Base-by-base conservation (phyloP, 2,888 invertebrate genomes). In the Dendrolimus houi region DNA sequence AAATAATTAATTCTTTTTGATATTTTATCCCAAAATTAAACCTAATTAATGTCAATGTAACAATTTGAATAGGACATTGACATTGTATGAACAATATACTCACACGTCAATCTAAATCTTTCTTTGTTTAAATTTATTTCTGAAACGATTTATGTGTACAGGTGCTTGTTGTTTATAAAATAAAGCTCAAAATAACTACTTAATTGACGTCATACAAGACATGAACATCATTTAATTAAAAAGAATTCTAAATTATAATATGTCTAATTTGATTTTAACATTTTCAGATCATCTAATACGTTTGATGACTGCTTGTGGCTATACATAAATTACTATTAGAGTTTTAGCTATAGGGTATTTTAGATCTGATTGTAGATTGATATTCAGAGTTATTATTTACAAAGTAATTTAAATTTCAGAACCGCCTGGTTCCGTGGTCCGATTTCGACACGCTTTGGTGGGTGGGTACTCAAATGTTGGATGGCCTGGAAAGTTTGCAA, bases 401-500 rank as follows among this genome's bases (percentile, higher is more conserved):
- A 47, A 47, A 0, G 47, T 47, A 47, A 29, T 47, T 47, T 47
- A 12, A 47, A 47, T 47, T 47, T 9, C 62, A 58, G 59, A 68
- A 62, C 52, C 55, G 47, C 56, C 6, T 29, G 29, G 57, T 62
- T 59, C 54, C 57, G 56, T 52, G 58, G 59, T 58, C 58, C 56
- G 55, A 69, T 68, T 64, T 55, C 58, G 57, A 57, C 57, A 60
- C 60, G 64, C 62, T 47, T 47, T 63, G 63, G 65, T 59, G 54
- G 63, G 65, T 59, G 54, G 66, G 66, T 65, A 65, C 63, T 64
- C 64, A 68, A 67, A 67, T 69, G 58, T 62, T 64, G 74, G 69
- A 74, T 73, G 76, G 78, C 77, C 82, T 77, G 77, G 80, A 81
- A 82, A 77, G 68, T 77, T 77, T 67, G 70, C 67, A 71, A 72